Base-by-base conservation (phyloP, 2,797 vertebrate genomes). In the Coccyzus lansbergi region DNA sequence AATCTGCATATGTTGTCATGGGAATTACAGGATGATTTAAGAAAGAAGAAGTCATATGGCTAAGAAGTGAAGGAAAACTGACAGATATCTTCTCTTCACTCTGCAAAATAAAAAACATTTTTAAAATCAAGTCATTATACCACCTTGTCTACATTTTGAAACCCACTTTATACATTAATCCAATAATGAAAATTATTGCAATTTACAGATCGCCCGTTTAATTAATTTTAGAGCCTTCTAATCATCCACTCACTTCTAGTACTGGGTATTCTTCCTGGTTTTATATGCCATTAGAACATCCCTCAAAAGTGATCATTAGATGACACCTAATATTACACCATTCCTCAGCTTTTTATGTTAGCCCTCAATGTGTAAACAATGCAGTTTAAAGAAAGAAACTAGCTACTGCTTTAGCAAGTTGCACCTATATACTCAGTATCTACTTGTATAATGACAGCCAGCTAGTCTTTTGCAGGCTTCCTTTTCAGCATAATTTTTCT, bases 61-160 rank as follows among this genome's bases (percentile, higher is more conserved):
- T 98, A 56, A 98, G 96, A 51, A 99, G 96, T 5, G 99, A 99
- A 34, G 99, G 98, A 79, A 98, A 99, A 94, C 98, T 98, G 44
- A 98, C 97, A 2, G 98, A 78, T 68, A 96, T 76, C 63, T 90
- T 97, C 19, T 97, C 96, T 97, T 98, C 97, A 76, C 96, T 98
- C 98, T 98, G 92, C 33, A 55, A 88, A 95, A 95, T 34, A 83
- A 7, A 94, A 84, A 90, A 72, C 14, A 56, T 12, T 40, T 52
- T 0, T 24, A 67, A 53, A 90, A 72, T 65, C 34, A 46, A 82
- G 6, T 69, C 52, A 72, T 55, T 33, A 67, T 6, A 77, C 1
- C 7, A n/a, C 8, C 4, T 74, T 2, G 8, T 68, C 52, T 71
- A 31, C 36, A 89, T 53, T 71, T 68, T 71, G 58, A 74, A 86